A percentile compares a stretch with the other conserved stretches of the same genome.
Evolutionary conservation across 2,113 vertebrate species (phyloP).

Genomic region (Probosciger aterrimus): DNA sequence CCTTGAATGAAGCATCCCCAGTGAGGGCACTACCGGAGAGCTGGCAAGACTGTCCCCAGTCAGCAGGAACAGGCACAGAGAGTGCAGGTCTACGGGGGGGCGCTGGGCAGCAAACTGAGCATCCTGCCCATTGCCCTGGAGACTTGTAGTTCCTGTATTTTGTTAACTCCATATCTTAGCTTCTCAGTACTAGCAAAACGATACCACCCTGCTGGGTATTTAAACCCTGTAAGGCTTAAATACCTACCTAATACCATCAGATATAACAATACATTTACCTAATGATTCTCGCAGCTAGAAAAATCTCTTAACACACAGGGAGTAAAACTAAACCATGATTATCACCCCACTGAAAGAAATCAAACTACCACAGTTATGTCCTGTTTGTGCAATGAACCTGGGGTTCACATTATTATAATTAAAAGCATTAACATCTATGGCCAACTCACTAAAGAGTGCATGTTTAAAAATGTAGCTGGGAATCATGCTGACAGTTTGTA

Average conservation of each 20-base stretch:
- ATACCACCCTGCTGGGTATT: not conserved
- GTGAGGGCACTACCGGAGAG: fast-evolving
- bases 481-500: not conserved
- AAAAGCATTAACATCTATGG: not conserved
- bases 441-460: not conserved
- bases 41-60: not conserved
- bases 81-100: not conserved
- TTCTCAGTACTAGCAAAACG: not conserved
- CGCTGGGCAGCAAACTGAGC: not conserved
- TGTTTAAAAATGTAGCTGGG: not conserved
- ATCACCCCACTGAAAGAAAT: not conserved
- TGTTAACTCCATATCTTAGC: not conserved
- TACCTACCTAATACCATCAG: not conserved
- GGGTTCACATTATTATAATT: not conserved
- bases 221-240: not conserved
- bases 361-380: not conserved
- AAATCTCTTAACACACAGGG: not conserved
- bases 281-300: not conserved
- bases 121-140: not conserved
- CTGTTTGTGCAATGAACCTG: not conserved
- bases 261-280: not conserved
- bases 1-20: not conserved
- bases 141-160: not conserved
- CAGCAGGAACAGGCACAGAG: not conserved
- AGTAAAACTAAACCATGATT: not conserved